phyloP scores from a whole-genome alignment of 2,888 invertebrate species.

The Podabrus alpinus region DNA sequence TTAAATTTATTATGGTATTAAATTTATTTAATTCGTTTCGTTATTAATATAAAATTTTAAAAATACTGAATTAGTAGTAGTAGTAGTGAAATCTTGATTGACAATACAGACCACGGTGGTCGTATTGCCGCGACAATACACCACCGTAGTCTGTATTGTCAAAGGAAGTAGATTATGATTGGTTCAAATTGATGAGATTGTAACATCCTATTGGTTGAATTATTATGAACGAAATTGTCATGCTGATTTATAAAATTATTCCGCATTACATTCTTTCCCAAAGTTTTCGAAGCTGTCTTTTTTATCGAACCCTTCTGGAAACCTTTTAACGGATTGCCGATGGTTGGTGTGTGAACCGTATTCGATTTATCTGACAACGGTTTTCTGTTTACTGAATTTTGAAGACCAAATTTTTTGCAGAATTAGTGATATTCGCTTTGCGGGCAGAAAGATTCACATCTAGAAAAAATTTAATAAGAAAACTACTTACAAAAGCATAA shows the following conservation, averaged over 20 bases:
- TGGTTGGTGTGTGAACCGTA: not conserved
- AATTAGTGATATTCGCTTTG: not conserved
- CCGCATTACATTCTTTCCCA: not conserved
- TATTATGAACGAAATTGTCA: too few species aligned
- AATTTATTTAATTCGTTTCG: too few species aligned
- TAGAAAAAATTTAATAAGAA: not conserved
- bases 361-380: not conserved
- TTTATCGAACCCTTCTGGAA: not conserved
- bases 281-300: not conserved
- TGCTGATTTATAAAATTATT: not conserved
- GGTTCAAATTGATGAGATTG: too few species aligned
- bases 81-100: too few species aligned
- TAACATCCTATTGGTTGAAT: too few species aligned
- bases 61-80: too few species aligned
- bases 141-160: too few species aligned
- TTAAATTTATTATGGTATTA: too few species aligned
- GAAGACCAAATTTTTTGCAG: not conserved
- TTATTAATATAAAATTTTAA: too few species aligned
- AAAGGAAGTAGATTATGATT: too few species aligned
- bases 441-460: not conserved
- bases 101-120: too few species aligned
- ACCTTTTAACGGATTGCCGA: not conserved
- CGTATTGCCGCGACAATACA: too few species aligned
- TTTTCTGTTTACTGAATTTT: not conserved
- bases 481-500: not conserved